Base-by-base conservation (phyloP, 1,140 invertebrate genomes). In the Teleogryllus occipitalis region DNA sequence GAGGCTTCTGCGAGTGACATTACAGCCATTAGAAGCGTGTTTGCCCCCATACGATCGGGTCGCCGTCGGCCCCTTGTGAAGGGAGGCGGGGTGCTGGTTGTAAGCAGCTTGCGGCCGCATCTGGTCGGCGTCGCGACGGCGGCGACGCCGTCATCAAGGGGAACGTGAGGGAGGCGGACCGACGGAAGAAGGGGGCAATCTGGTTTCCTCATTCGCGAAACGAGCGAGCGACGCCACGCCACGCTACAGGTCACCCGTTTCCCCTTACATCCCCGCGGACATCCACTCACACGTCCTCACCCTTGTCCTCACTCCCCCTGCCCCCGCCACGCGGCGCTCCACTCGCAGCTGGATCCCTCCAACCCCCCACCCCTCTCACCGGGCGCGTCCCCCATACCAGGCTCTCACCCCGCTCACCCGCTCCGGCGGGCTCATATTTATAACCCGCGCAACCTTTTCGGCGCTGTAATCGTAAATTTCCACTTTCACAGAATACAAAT, bases 401-500 rank as follows among this genome's bases (percentile, higher is more conserved):
- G 2, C 18, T 54, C 49, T 54, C 8, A 8, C 49, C 49, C 54
- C 54, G 2, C 54, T 65, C 18, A 65, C 10, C 54, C 54, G 0
- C 10, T 18, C 54, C 10, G 0, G 18, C 54, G 10, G 0, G 10
- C 54, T 18, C 54, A 14, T 65, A 10, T 18, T 65, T 65, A 14
- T 65, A 65, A 65, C 54, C 7, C 54, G 18, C 54, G 10, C 54
- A 65, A 65, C 10, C 54, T 65, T 65, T 65, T 65, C 54, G 54
- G 18, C 10, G 18, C 54, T 65, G 54, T 65, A 65, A 65, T 65
- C 54, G 18, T 65, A 65, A 65, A 65, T 65, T 65, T 65, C 54
- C 54, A 65, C 54, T 65, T 65, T 65, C 54, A 65, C 54, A 65
- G 54, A 65, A 18, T 65, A 65, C 54, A 65, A 65, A 65, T 65